A percentile compares a stretch with the other conserved stretches of the same genome.
Conservation (phyloP, 2,113 vertebrate genomes). For the Rhabdornis inornatus region DNA sequence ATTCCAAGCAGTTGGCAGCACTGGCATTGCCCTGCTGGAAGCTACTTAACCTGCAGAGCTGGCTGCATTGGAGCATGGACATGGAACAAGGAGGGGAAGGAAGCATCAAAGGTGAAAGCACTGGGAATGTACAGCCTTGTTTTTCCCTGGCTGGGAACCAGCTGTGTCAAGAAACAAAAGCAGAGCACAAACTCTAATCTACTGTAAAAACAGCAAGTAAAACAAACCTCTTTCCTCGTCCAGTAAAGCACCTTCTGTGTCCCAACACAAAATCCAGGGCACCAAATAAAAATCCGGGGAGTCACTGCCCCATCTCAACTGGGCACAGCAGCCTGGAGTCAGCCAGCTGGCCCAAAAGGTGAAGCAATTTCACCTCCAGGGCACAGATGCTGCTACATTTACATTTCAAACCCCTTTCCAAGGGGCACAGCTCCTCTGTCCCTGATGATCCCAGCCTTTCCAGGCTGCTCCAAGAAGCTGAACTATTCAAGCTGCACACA, state of each 20-base stretch:
- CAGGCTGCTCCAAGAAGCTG: not conserved
- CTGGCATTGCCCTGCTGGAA: not conserved
- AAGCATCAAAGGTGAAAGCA: not conserved
- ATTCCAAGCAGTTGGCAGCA: slow-evolving; percentile 6
- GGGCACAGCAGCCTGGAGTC: not conserved
- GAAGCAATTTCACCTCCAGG: not conserved
- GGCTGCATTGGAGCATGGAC: not conserved
- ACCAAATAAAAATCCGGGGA: not conserved
- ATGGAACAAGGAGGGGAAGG: not conserved
- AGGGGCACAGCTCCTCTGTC: not conserved
- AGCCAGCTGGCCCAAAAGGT: not conserved
- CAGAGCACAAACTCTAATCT: not conserved
- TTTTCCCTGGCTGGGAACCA: not conserved
- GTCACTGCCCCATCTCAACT: not conserved
- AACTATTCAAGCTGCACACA: not conserved
- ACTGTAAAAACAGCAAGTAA: not conserved
- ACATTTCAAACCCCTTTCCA: not conserved
- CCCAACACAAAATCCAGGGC: not conserved
- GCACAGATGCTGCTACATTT: not conserved
- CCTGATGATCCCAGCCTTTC: not conserved
- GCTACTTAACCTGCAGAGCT: not conserved
- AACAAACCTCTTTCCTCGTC: not conserved
- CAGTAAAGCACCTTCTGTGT: not conserved
- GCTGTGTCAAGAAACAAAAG: not conserved
- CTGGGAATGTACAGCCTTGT: not conserved